These are phyloP conservation scores for Ormyrus rosae DNA, from an alignment of 2,888 invertebrate species.

Conservation along the genomic window DNA sequence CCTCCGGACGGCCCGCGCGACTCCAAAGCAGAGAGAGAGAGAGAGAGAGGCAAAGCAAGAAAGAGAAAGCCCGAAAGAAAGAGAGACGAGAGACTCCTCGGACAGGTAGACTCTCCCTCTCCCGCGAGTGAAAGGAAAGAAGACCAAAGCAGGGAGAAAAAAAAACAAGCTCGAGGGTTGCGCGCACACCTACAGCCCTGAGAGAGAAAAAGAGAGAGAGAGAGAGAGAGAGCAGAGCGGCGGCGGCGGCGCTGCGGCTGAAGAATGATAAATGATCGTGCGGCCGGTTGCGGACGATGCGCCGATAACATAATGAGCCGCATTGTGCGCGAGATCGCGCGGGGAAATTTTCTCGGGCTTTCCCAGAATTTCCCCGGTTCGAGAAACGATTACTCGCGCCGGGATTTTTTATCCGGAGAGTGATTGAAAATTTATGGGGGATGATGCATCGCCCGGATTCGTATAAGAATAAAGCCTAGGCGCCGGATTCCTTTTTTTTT, in stretches of 20 bases:
- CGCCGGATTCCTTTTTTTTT: no score
- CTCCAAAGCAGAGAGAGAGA: slow-evolving; percentile 7
- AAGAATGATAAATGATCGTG: slow-evolving; percentile 71
- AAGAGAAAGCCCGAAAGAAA: no score
- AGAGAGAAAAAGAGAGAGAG: no score
- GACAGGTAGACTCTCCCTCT: slow-evolving; percentile 37
- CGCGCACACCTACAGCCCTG: slow-evolving; percentile 5
- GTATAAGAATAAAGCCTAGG: no score
- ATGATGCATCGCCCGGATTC: no score
- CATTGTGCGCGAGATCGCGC: slow-evolving; percentile 63
- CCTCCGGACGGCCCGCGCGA: no score
- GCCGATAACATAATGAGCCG: slow-evolving; percentile 66
- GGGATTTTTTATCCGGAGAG: no score
- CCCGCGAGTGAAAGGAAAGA: slow-evolving; percentile 32
- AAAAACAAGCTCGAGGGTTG: slow-evolving; percentile 34
- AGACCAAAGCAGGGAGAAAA: not conserved
- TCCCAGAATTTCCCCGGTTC: no score
- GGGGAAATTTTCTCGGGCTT: not conserved
- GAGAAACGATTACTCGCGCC: no score
- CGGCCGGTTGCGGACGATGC: slow-evolving; percentile 65
- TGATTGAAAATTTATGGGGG: no score
- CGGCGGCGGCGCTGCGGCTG: slow-evolving; percentile 47
- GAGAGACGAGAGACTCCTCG: slow-evolving; percentile 21
- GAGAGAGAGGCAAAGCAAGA: slow-evolving; percentile 19
- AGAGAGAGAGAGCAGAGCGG: not conserved